A percentile compares a stretch with the other conserved stretches of the same genome.
These are phyloP conservation scores for Elephantulus edwardii DNA, from an alignment of 2,113 vertebrate genomes.

Conservation along the genomic window DNA sequence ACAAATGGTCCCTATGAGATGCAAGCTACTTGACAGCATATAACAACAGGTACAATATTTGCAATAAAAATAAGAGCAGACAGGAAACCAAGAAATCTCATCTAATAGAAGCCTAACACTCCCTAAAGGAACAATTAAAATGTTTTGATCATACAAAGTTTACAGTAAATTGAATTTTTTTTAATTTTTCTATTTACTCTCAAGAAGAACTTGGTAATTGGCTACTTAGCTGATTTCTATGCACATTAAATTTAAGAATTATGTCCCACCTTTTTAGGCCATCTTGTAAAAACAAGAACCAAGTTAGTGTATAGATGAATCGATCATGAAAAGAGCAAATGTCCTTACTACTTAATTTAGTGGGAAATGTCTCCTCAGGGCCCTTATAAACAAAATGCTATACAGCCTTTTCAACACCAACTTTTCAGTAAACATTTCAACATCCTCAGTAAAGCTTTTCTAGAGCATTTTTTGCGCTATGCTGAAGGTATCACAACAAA, in stretches of 20 bases:
- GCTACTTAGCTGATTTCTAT: background rate
- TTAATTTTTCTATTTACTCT: background rate
- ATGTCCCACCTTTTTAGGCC: background rate
- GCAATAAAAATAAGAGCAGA: background rate
- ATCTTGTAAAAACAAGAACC: background rate
- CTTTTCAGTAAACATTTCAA: slow-evolving; percentile 1
- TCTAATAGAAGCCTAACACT: background rate
- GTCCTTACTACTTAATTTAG: slow-evolving; percentile 12
- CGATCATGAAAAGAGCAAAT: background rate
- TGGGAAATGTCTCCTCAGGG: slow-evolving; percentile 10
- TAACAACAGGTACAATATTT: background rate
- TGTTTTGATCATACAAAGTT: background rate
- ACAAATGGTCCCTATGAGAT: no score
- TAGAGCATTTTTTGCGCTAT: background rate
- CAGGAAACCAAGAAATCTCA: background rate
- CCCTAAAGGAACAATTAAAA: background rate
- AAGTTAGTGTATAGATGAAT: slow-evolving; percentile 19
- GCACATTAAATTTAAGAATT: slow-evolving; percentile 30
- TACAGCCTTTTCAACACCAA: background rate
- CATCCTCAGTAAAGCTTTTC: background rate
- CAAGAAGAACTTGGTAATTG: background rate
- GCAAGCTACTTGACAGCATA: no score
- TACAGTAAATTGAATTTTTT: background rate
- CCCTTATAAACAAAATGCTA: background rate
- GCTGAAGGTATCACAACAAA: background rate